Conservation (phyloP, 2,113 vertebrate genomes). For the Hippocampus abdominalis region DNA sequence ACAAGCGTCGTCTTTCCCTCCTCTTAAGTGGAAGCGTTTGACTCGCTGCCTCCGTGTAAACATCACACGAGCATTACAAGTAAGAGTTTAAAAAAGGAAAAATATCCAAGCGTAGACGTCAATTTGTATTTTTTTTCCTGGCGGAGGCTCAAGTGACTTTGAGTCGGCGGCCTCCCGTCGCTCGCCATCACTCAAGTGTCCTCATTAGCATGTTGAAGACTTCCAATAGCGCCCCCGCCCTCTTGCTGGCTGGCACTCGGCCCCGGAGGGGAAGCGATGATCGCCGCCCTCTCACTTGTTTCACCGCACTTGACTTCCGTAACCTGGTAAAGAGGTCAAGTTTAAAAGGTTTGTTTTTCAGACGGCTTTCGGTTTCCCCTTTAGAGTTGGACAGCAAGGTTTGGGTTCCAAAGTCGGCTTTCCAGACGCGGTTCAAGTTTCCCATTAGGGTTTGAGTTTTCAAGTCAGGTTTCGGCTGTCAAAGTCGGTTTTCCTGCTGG, state of each 20-base stretch:
- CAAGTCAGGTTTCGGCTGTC: no score
- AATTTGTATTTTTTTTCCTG: slow-evolving; percentile 12
- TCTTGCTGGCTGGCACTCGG: neutral
- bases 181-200: slow-evolving; percentile 55
- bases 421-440: no score
- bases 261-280: neutral
- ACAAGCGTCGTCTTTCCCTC: slow-evolving; percentile 55
- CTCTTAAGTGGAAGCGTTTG: slow-evolving; percentile 65
- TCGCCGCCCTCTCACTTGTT: neutral
- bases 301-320: neutral
- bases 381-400: no score
- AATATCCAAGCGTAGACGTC: slow-evolving; percentile 10
- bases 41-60: slow-evolving; percentile 37
- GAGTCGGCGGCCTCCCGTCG: slow-evolving; percentile 49
- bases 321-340: no score
- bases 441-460: no score
- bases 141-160: slow-evolving; percentile 47
- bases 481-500: no score
- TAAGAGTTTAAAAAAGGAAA: neutral
- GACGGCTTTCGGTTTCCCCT: no score
- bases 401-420: no score
- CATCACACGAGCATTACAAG: slow-evolving; percentile 16
- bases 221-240: slow-evolving; percentile 13
- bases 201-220: slow-evolving; percentile 57
- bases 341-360: no score